Evolutionary conservation across 2,113 vertebrate species (phyloP).

Genomic region (Australoheros scitulus): DNA sequence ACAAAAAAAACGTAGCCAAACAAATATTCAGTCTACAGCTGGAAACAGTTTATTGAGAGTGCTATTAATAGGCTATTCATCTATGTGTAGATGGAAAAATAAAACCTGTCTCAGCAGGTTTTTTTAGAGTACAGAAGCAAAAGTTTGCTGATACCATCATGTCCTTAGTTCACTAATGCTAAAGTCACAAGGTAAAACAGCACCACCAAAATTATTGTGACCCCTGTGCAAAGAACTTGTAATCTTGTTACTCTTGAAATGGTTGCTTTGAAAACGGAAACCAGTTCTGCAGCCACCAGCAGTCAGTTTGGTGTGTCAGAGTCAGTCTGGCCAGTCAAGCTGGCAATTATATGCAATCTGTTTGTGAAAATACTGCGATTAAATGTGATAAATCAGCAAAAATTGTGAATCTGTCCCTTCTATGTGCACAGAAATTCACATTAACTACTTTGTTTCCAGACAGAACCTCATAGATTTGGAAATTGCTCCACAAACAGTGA

Average conservation of each 20-base stretch:
- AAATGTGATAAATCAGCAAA: too few species aligned
- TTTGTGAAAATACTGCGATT: too few species aligned
- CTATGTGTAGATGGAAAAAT: neutral
- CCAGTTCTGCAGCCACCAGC: too few species aligned
- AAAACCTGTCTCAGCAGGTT: neutral
- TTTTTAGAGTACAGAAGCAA: neutral
- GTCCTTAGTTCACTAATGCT: neutral
- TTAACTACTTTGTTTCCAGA: neutral
- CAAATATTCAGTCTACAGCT: neutral
- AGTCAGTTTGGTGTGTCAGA: too few species aligned
- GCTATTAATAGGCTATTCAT: neutral
- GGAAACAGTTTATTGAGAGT: neutral
- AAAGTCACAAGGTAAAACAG: neutral
- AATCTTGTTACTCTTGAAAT: neutral
- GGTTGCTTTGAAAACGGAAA: too few species aligned
- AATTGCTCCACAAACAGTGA: neutral
- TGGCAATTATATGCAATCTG: too few species aligned
- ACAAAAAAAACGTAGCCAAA: neutral
- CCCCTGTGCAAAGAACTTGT: neutral
- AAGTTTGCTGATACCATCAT: neutral
- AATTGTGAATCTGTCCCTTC: neutral
- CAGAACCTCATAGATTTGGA: neutral
- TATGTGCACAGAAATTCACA: neutral
- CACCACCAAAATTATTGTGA: neutral
- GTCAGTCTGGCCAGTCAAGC: too few species aligned